Conservation (phyloP, 2,797 vertebrate species). For the Rhinophrynus dorsalis region DNA sequence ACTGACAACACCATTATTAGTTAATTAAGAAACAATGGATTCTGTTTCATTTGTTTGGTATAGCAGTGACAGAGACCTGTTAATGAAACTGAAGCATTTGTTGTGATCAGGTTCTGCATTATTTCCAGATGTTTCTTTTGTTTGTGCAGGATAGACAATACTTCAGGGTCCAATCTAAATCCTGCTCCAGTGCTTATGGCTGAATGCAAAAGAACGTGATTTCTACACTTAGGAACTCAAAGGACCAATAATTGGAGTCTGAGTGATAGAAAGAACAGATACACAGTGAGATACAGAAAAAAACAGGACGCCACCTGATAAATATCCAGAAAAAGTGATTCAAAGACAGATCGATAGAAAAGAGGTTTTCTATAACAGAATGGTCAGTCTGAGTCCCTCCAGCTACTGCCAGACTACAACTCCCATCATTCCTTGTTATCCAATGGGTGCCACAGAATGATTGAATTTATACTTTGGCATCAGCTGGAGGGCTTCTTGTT, state of each 20-base stretch:
- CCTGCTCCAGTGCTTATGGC: neutral
- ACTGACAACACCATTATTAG: neutral
- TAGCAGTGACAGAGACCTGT: neutral
- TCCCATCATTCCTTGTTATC: no score
- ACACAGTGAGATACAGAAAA: neutral
- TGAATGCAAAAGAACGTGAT: neutral
- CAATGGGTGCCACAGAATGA: no score
- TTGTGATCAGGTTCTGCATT: neutral
- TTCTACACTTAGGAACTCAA: neutral
- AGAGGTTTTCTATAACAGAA: no score
- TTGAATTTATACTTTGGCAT: no score
- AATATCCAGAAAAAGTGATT: no score
- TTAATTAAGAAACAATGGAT: conserved; percentile 10
- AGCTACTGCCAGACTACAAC: no score
- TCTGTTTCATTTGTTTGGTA: conserved; percentile 1
- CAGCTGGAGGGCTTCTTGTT: no score
- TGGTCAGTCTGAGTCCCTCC: no score
- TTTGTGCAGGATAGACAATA: neutral
- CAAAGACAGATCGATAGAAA: no score
- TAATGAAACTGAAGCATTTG: conserved; percentile 11
- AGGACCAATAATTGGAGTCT: no score
- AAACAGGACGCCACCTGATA: no score
- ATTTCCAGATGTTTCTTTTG: conserved; percentile 4
- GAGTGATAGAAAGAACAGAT: no score
- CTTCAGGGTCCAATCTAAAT: neutral